Evolutionary conservation across 1,140 invertebrate genomes (phyloP).

Genomic region (Cyphomyrmex costatus): DNA sequence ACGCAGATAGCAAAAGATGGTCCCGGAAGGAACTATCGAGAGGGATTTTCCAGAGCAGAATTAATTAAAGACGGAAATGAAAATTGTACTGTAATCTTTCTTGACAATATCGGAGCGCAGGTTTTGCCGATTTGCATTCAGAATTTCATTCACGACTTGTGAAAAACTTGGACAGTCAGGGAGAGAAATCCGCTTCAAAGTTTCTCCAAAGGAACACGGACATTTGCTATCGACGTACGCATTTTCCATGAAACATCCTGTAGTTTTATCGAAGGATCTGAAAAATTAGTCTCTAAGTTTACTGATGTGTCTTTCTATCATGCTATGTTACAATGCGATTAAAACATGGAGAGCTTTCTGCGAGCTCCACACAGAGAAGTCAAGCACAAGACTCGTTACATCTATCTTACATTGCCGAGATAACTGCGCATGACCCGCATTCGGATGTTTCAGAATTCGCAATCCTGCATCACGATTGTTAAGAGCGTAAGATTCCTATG

Average conservation of each 20-base stretch:
- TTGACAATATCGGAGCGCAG: not conserved
- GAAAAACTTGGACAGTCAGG: not conserved
- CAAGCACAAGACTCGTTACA: slow-evolving; percentile 75
- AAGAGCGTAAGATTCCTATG: not conserved
- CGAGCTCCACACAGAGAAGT: slow-evolving; percentile 72
- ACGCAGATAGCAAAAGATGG: not conserved
- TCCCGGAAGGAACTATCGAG: not conserved
- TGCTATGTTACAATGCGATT: slow-evolving; percentile 82
- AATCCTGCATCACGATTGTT: not conserved
- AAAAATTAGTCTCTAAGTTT: slow-evolving; percentile 69
- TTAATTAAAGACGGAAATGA: not conserved
- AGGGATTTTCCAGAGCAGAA: slow-evolving; percentile 1
- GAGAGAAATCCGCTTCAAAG: not conserved
- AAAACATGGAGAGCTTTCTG: slow-evolving; percentile 75
- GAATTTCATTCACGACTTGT: not conserved
- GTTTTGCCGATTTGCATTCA: too few relatives aligned
- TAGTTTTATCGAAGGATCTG: slow-evolving; percentile 60
- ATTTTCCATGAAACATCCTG: not conserved
- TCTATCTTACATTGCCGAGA: slow-evolving; percentile 5
- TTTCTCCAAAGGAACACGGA: not conserved
- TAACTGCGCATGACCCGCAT: slow-evolving; percentile 7
- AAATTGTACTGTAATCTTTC: not conserved
- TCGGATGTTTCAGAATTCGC: not conserved
- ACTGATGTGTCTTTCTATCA: slow-evolving; percentile 69
- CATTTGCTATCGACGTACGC: not conserved